Base-by-base conservation (phyloP, 2,888 invertebrate genomes). In the Pemphredon lugubris region DNA sequence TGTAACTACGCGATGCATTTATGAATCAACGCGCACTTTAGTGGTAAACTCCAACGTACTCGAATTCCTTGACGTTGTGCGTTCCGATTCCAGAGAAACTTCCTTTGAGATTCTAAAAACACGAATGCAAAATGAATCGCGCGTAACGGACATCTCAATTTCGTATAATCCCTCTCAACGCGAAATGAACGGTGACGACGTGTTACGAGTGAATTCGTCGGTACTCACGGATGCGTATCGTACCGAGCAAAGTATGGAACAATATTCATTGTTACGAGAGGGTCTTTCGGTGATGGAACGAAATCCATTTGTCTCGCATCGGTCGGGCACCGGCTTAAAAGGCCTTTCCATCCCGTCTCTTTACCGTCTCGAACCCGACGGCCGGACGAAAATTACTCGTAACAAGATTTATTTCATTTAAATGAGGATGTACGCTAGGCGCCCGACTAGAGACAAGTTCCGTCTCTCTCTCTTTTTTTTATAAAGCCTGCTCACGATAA, bases 391-490 rank as follows among this genome's bases (percentile, higher is more conserved):
- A 86, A 86, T 86, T 82, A 84, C 82, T 82, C 83, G 83, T 83
- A 87, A 87, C 86, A 86, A 87, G 86, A 87, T 87, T 87, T 87
- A 87, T 87, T 81, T 87, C 87, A 84, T 87, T 87, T 86, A 86
- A 87, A 87, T 87, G 86, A 87, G 86, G 86, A 87, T 86, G 86
- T 87, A 74, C 79, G 75, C 84, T 84, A 83, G 79, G 76, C 84
- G 66, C 75, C 68, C 65, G 67, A 50, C 75, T 85, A 83, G 82
- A 81, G 60, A 58, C 47, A 40, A n/a, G n/a, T 61, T 61, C 71
- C 55, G 37, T 68, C 57, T 57, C 47, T 32, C 50, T 66, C 50
- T 39, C n/a, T 23, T 57, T n/a, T 51, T 13, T 6, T 23, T 20
- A 7, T 50, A 50, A 45, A 39, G 18, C 39, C 54, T 16, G 23